Percentiles rank a stretch among this genome's conserved stretches.
Conservation (phyloP, 2,113 vertebrate species). For the Rousettus leschenaultii region DNA sequence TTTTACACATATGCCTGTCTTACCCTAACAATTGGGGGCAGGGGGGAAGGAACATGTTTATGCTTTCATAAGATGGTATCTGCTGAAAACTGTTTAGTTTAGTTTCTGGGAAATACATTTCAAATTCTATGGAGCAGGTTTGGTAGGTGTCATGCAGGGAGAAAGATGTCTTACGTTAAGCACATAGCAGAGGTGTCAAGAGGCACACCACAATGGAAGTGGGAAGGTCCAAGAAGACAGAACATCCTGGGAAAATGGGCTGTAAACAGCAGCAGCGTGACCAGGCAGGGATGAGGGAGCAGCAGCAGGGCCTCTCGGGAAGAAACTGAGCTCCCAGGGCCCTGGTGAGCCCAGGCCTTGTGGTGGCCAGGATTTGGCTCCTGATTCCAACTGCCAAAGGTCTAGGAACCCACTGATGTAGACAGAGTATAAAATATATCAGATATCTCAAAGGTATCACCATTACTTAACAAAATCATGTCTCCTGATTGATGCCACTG, state of each 20-base stretch:
- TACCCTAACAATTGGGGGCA: not conserved
- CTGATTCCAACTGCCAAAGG: not conserved
- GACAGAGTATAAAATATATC: not conserved
- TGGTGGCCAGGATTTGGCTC: not conserved
- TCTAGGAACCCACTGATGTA: not conserved
- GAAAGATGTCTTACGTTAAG: not conserved
- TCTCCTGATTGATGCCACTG: not conserved
- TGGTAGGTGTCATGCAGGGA: not conserved
- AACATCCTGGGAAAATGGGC: not conserved
- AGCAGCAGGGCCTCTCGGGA: not conserved
- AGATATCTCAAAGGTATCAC: not conserved
- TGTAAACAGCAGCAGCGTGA: not conserved
- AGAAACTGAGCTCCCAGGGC: not conserved
- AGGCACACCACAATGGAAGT: not conserved
- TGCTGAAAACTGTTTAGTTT: not conserved
- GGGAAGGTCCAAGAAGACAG: not conserved
- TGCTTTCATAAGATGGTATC: not conserved
- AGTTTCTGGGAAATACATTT: not conserved
- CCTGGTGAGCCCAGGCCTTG: not conserved
- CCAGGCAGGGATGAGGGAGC: not conserved
- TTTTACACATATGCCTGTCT: not conserved
- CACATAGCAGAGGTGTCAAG: not conserved
- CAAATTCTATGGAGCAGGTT: not conserved
- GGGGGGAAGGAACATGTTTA: not conserved
- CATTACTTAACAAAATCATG: not conserved